A percentile compares a stretch with the other conserved stretches of the same genome.
Evolutionary conservation across 2,113 vertebrate species (phyloP).

Genomic region (Bombycilla garrulus): DNA sequence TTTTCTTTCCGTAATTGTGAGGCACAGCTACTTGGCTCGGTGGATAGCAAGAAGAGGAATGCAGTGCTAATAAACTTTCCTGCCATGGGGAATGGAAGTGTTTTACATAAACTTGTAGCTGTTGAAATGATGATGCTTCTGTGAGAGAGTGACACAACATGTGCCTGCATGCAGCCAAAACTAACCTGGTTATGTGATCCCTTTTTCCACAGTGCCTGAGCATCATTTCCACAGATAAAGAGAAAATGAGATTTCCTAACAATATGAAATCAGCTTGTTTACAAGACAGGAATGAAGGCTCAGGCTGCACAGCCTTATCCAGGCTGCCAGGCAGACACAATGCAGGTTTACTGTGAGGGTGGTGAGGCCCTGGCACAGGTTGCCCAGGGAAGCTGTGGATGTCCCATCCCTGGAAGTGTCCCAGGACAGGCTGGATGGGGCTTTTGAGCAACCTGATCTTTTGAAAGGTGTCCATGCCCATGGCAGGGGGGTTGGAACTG

Average conservation of each 20-base stretch:
- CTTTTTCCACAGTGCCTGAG: neutral
- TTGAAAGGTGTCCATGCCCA: neutral
- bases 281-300: neutral
- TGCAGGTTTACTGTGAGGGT: neutral
- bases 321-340: neutral
- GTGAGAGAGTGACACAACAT: neutral
- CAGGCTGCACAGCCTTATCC: neutral
- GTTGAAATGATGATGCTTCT: neutral
- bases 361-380: fast-evolving
- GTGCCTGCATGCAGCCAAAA: neutral
- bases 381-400: neutral
- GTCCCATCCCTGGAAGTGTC: neutral
- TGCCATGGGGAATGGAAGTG: neutral
- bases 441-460: neutral
- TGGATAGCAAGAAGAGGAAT: neutral
- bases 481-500: neutral
- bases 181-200: neutral
- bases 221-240: neutral
- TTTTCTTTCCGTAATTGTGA: neutral
- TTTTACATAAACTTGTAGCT: neutral
- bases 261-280: neutral
- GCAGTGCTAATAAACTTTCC: neutral
- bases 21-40: neutral
- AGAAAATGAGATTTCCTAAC: neutral
- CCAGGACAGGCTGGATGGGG: neutral